Conservation (phyloP, 1,140 invertebrate genomes). For the Monomorium pharaonis region DNA sequence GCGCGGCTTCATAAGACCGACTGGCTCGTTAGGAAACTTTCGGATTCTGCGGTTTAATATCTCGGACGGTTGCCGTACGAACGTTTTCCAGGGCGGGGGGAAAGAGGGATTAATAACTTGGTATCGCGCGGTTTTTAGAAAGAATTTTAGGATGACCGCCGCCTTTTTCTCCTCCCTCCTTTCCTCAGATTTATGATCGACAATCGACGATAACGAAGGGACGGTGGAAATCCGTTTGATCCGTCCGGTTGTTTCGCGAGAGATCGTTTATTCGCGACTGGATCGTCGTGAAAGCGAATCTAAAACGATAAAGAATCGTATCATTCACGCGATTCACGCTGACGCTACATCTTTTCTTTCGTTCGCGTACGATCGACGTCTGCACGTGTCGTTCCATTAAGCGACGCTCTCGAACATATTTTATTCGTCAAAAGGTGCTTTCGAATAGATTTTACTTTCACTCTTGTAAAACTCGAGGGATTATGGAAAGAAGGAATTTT, state of each 20-base stretch:
- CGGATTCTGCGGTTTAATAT: slow-evolving; percentile 49
- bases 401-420: background rate
- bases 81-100: slow-evolving; percentile 23
- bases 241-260: background rate
- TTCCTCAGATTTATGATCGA: background rate
- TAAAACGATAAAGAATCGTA: background rate
- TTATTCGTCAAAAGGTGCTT: background rate
- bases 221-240: no score
- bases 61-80: background rate
- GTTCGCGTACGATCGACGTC: background rate
- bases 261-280: background rate
- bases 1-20: slow-evolving; percentile 23
- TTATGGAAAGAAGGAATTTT: background rate
- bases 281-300: no score
- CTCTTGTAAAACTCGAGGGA: background rate
- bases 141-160: background rate
- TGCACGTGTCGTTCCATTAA: background rate
- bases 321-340: background rate
- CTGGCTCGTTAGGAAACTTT: slow-evolving; percentile 43
- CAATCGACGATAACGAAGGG: background rate
- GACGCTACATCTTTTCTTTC: no score
- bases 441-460: background rate
- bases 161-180: background rate
- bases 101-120: slow-evolving; percentile 28
- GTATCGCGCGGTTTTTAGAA: background rate